These are phyloP conservation scores for Hetaerina titia DNA, from an alignment of 2,888 invertebrate species.

Conservation along the genomic window DNA sequence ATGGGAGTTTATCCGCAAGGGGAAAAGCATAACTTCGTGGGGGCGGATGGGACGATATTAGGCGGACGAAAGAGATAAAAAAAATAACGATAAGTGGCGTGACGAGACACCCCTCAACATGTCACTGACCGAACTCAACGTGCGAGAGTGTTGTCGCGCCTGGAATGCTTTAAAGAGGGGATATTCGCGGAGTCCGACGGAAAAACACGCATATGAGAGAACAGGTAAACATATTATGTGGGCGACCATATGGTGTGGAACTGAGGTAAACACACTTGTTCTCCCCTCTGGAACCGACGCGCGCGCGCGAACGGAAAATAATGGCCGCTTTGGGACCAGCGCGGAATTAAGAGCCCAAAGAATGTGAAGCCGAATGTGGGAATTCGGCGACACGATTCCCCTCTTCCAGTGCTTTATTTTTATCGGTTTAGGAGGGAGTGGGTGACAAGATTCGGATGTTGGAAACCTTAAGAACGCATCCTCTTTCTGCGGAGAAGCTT, in stretches of 20 bases:
- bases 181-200: background rate
- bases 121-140: conserved; percentile 27
- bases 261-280: background rate
- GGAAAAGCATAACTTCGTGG: too few species aligned
- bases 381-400: conserved; percentile 6
- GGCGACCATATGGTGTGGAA: background rate
- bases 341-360: background rate
- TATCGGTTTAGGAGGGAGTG: background rate
- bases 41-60: background rate
- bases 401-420: conserved; percentile 2
- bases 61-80: background rate
- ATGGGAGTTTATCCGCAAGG: too few species aligned
- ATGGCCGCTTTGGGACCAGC: background rate
- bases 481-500: background rate
- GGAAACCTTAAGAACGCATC: conserved; percentile 20
- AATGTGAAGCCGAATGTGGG: background rate
- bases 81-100: background rate
- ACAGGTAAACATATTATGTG: background rate
- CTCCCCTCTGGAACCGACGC: background rate
- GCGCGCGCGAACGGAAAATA: background rate
- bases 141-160: background rate
- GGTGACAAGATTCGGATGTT: background rate
- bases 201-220: background rate
- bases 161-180: background rate
- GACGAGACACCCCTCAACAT: background rate